Base-by-base conservation (phyloP, 2,113 vertebrate species). In the Anarhynchus alexandrinus region DNA sequence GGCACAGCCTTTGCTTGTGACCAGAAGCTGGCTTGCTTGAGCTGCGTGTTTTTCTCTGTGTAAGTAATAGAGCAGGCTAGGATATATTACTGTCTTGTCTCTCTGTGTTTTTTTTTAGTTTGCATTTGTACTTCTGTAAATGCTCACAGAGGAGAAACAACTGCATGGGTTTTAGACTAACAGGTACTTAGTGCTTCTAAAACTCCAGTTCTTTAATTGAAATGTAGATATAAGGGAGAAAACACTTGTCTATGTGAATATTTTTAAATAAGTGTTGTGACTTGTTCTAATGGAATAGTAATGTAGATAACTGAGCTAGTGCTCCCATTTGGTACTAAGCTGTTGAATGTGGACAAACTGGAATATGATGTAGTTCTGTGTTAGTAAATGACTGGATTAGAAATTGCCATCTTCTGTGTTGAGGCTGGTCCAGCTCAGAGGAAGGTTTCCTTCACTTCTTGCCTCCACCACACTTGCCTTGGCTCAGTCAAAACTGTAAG, bases 181-280 rank as follows among this genome's bases (percentile, higher is more conserved):
- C 11, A 25, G 18, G 9, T 64, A 42, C 40, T 71, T 62, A 43
- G 27, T 85, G 34, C 14, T 94, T 72, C n/a, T 88, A 22, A 15
- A 42, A 43, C 12, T 38, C 6, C 1, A 0, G 2, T 36, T 57
- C 32, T 8, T 40, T 25, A 1, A 22, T 17, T 55, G 6, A 79
- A 71, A 64, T 47, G 11, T 20, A 64, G 5, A 4, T 67, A 15
- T 3, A 54, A 67, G 15, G 27, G 45, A 40, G 59, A 91, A 58
- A 19, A 34, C 12, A 6, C 4, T 82, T 66, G 7, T 52, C 14
- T 42, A 1, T n/a, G 15, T 20, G 42, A 49, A 15, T 65, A 32
- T n/a, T 82, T 55, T 80, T 51, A 47, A 61, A 6, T 5, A 66
- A 40, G 5, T 40, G 4, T 52, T 83, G 57, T 40, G 27, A 30